Conservation (phyloP, 2,113 vertebrate genomes). For the Ceyx margarethae region DNA sequence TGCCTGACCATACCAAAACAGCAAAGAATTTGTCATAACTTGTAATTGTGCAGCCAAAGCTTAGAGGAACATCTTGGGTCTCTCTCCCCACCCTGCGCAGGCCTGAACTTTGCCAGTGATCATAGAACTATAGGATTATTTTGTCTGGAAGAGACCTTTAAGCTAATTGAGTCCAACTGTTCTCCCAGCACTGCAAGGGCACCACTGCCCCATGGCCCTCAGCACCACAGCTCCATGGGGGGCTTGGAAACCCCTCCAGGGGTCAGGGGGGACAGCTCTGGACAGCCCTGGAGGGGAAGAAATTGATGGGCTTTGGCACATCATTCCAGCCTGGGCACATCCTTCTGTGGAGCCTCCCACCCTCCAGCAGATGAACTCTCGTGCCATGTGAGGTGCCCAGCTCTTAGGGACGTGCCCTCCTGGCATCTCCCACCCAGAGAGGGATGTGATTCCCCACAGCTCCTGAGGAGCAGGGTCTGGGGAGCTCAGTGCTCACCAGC, state of each 20-base stretch:
- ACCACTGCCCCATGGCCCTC: too few species aligned
- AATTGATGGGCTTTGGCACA: too few species aligned
- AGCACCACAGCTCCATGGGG: too few species aligned
- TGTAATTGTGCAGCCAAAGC: neutral
- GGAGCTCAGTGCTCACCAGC: neutral
- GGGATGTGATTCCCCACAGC: neutral
- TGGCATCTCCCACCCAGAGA: neutral
- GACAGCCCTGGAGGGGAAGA: too few species aligned
- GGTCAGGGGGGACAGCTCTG: too few species aligned
- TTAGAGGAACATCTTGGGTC: fast-evolving
- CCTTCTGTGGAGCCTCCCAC: too few species aligned
- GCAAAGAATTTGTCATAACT: neutral
- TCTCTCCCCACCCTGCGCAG: neutral
- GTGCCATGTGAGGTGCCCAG: neutral
- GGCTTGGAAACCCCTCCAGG: too few species aligned
- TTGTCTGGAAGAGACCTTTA: too few species aligned
- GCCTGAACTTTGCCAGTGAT: neutral
- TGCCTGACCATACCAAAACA: neutral
- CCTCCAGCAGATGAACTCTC: too few species aligned
- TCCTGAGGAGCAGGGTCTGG: neutral
- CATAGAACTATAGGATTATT: neutral
- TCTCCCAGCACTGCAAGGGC: too few species aligned
- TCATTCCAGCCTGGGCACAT: too few species aligned
- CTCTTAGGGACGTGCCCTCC: neutral
- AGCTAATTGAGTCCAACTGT: too few species aligned